Base-by-base conservation (phyloP, 92 coral and sea anemone species). In the Porites rus region DNA sequence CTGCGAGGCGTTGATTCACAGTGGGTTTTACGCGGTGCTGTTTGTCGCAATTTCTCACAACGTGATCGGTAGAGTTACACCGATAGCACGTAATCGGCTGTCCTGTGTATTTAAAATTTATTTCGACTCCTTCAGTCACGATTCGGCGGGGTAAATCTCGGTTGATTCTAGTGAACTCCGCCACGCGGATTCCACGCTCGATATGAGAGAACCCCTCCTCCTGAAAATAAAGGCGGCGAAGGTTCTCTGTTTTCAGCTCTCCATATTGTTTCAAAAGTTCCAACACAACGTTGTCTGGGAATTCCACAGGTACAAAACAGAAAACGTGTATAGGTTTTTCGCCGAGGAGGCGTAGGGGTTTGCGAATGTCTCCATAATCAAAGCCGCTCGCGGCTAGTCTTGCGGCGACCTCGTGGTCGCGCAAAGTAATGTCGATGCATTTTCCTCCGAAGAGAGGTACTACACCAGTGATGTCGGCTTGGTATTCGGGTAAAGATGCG, bases 41-140 rank as follows among this genome's bases (percentile, higher is more conserved):
- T 56, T 56, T 13, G 14, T 8, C 10, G 10, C 75, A 71, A 51
- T 14, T 21, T 43, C 46, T 38, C 0, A 71, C 75, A 1, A 71
- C 53, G 46, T 77, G 81, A 0, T 78, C 82, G 9, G 82, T 38
- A 2, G 82, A 78, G 0, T 16, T 11, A 20, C 82, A 78, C 10
- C 50, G 10, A 18, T 63, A 43, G 22, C 72, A 78, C 0, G 60
- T 17, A 8, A 7, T 17, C 0, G 82, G 72, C 19, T 62, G 59
- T 0, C 82, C 82, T 1, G 82, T 5, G n/a, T 78, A 78, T 18
- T 78, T 78, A n/a, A 19, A 64, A 3, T 9, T 20, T 0, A 78
- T 31, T 38, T 63, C 72, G 0, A 78, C 1, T 2, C 82, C 82
- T 1, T 50, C 8, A 1, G 54, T 71, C 1, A 71, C 75, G n/a